phyloP scores from a whole-genome alignment of 2,888 invertebrate species.

The Xestia rhomboidea region DNA sequence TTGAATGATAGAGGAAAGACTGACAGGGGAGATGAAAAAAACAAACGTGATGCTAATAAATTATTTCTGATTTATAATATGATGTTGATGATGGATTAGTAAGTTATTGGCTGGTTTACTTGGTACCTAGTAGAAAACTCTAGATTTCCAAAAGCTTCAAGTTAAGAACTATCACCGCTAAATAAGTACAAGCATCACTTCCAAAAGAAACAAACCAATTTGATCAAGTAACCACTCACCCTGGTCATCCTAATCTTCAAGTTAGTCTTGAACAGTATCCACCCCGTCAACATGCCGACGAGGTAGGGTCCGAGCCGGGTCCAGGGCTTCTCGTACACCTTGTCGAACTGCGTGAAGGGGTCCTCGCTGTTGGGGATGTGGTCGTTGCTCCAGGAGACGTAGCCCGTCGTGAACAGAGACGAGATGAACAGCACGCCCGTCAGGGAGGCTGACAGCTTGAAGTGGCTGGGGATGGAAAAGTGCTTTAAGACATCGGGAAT shows the following conservation, averaged over 20 bases:
- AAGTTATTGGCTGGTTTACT: too few relatives aligned
- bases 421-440: conserved; percentile 93
- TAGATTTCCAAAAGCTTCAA: too few relatives aligned
- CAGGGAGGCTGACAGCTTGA: conserved; percentile 93
- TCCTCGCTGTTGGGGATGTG: conserved; percentile 95
- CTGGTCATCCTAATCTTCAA: conserved; percentile 94
- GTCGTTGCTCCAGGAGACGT: conserved; percentile 94
- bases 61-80: too few relatives aligned
- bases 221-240: conserved; percentile 80
- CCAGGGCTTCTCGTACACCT: conserved; percentile 97
- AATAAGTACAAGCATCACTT: neutral
- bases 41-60: too few relatives aligned
- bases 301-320: conserved; percentile 95
- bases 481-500: neutral
- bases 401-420: conserved; percentile 95
- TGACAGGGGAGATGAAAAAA: neutral
- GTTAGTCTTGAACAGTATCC: conserved; percentile 95
- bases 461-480: conserved; percentile 90
- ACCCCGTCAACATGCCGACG: conserved; percentile 95
- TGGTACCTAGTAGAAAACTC: too few relatives aligned
- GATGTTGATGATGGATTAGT: too few relatives aligned
- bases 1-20: neutral
- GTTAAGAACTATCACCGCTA: neutral
- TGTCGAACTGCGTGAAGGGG: conserved; percentile 95
- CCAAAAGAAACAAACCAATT: neutral